Evolutionary conservation across 2,113 vertebrate genomes (phyloP).

Genomic region (Chaetura pelagica): DNA sequence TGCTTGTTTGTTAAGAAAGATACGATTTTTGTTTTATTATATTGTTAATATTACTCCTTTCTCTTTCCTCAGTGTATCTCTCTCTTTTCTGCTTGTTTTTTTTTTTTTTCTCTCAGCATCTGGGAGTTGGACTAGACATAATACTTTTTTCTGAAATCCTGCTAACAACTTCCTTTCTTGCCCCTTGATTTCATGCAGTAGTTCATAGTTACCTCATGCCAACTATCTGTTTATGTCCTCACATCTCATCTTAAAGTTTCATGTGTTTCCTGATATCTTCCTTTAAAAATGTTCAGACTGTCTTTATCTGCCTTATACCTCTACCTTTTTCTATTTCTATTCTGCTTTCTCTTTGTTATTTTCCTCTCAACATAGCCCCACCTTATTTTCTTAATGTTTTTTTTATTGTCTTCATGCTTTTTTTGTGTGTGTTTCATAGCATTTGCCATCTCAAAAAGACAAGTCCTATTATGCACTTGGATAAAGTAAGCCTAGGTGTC

Average conservation of each 20-base stretch:
- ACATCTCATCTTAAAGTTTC: background rate
- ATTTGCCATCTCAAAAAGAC: background rate
- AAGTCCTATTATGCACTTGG: background rate
- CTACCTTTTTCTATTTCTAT: background rate
- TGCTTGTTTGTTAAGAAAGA: background rate
- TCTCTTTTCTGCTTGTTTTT: background rate
- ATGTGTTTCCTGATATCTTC: background rate
- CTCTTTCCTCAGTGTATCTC: background rate
- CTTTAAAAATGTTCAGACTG: background rate
- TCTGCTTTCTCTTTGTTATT: background rate
- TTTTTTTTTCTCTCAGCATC: background rate
- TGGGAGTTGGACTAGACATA: background rate
- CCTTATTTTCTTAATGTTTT: background rate
- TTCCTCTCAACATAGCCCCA: background rate
- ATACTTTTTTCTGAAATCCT: background rate
- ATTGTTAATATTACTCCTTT: background rate
- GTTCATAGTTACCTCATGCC: background rate
- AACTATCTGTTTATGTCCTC: background rate
- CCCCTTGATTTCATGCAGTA: background rate
- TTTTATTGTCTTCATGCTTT: background rate
- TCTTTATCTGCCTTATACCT: background rate
- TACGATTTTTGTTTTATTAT: background rate
- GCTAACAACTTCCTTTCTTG: background rate
- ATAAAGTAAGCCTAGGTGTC: background rate
- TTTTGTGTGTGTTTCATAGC: background rate